Evolutionary conservation across 2,888 invertebrate genomes (phyloP).

Genomic region (Lobophora halterata): DNA sequence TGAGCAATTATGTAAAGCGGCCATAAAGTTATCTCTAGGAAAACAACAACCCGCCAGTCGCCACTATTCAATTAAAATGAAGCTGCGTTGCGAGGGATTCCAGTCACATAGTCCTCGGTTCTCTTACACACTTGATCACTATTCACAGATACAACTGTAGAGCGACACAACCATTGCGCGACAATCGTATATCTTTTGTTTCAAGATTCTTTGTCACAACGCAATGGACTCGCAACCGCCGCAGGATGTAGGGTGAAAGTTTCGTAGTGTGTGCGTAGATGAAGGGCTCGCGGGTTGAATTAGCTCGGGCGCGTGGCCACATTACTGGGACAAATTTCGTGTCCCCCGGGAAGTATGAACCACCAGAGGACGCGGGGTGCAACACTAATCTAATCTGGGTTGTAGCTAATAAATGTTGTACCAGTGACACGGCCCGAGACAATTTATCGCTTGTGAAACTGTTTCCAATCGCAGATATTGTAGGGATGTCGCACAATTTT

Average conservation of each 20-base stretch:
- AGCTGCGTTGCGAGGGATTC: slow-evolving; percentile 69
- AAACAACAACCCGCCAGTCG: slow-evolving; percentile 66
- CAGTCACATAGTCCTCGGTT: slow-evolving; percentile 58
- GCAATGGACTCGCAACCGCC: slow-evolving; percentile 6
- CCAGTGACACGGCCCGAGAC: slow-evolving; percentile 65
- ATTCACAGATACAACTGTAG: not conserved
- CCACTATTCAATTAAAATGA: slow-evolving; percentile 79
- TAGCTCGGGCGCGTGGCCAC: slow-evolving; percentile 78
- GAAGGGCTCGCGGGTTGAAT: slow-evolving; percentile 69
- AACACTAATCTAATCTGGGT: slow-evolving; percentile 79
- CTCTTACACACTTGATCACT: slow-evolving; percentile 8
- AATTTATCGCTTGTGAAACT: slow-evolving; percentile 81
- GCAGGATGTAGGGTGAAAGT: not conserved
- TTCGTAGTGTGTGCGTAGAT: slow-evolving; percentile 28
- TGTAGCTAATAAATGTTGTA: slow-evolving; percentile 80
- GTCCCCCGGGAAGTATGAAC: slow-evolving; percentile 65
- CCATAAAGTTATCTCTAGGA: slow-evolving; percentile 75
- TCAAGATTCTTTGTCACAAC: not conserved
- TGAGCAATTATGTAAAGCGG: slow-evolving; percentile 74
- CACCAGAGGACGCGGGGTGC: slow-evolving; percentile 58
- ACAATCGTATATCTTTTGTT: not conserved
- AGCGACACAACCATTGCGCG: slow-evolving; percentile 6
- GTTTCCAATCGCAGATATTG: slow-evolving; percentile 78
- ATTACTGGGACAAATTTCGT: slow-evolving; percentile 76
- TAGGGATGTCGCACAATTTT: slow-evolving; percentile 61